A percentile compares a stretch with the other conserved stretches of the same genome.
These are phyloP conservation scores for Falcaria lacertinaria DNA, from an alignment of 2,888 invertebrate species.

Conservation along the genomic window DNA sequence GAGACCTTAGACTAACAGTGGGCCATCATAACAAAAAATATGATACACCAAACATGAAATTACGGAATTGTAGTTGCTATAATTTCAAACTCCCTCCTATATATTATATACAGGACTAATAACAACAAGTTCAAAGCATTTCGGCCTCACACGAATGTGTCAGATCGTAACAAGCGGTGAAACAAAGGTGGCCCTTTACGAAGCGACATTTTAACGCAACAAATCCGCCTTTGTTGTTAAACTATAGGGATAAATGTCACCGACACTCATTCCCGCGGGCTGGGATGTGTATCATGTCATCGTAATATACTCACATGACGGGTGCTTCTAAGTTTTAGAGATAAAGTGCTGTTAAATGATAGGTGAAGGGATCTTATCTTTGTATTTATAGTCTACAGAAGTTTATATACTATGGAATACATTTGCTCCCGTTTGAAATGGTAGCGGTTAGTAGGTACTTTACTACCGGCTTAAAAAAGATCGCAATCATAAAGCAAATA, in stretches of 20 bases:
- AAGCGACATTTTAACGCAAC: slow-evolving; percentile 49
- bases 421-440: no score
- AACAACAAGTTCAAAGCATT: slow-evolving; percentile 30
- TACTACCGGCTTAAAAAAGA: no score
- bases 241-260: slow-evolving; percentile 64
- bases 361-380: no score
- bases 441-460: no score
- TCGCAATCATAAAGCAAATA: no score
- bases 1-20: no score
- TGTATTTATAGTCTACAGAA: no score
- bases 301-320: background rate
- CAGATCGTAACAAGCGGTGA: slow-evolving; percentile 34
- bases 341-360: background rate
- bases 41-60: no score
- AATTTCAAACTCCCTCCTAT: slow-evolving; percentile 5
- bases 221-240: slow-evolving; percentile 59
- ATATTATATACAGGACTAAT: slow-evolving; percentile 3
- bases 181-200: slow-evolving; percentile 44
- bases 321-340: background rate
- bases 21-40: no score
- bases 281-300: slow-evolving; percentile 10
- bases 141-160: slow-evolving; percentile 33
- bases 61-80: no score
- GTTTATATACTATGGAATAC: no score
- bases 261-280: slow-evolving; percentile 31